Conservation (phyloP, 1,140 invertebrate genomes). For the Lucilia sericata region DNA sequence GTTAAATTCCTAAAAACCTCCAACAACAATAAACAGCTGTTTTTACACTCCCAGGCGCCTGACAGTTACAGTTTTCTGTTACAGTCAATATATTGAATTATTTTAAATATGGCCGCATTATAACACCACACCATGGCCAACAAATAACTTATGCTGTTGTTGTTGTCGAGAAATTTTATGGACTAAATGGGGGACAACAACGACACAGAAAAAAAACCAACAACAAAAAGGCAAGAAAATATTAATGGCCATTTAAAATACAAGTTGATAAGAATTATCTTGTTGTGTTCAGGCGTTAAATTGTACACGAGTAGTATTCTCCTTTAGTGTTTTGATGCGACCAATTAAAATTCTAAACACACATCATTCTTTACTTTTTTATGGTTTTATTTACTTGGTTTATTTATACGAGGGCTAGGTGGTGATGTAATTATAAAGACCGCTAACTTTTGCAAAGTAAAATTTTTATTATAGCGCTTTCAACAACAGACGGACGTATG, state of each 20-base stretch:
- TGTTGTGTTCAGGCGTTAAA: background rate
- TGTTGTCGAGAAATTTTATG: too few species aligned
- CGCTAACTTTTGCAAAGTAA: too few species aligned
- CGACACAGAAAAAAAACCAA: too few species aligned
- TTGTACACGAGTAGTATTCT: background rate
- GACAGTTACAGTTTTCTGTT: background rate
- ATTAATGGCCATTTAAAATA: background rate
- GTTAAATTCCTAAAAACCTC: background rate
- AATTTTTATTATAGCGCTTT: too few species aligned
- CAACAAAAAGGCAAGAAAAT: background rate
- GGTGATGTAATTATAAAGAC: too few species aligned
- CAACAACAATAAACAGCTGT: background rate
- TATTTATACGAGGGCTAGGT: too few species aligned
- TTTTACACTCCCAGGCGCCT: background rate
- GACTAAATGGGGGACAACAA: too few species aligned
- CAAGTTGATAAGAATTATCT: constrained; percentile 11
- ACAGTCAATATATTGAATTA: background rate
- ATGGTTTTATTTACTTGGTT: background rate
- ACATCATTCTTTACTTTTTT: background rate
- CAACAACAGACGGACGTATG: too few species aligned
- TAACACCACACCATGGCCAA: background rate
- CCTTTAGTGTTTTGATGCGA: background rate
- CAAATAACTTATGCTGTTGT: too few species aligned
- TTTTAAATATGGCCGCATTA: background rate
- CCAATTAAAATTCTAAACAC: constrained; percentile 27